Evolutionary conservation across 2,113 vertebrate species (phyloP), one percentile per base, ranked within the genome.

Genomic region (Loxodonta africana): DNA sequence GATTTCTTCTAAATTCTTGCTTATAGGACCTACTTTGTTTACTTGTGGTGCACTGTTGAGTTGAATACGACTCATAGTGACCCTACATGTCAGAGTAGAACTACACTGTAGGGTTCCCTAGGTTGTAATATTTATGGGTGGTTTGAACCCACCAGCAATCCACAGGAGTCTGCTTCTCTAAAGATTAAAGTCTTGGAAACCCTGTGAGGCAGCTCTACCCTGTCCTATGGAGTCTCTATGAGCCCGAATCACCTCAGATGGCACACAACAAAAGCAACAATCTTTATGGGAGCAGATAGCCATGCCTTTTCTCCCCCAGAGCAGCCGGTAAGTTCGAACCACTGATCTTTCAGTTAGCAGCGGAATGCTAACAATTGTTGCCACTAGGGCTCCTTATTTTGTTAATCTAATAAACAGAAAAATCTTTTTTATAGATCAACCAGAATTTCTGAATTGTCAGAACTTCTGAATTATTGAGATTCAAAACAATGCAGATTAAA

Each of bases 401-500:
- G 51, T 95, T 94, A 21, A 87, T 65, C 91, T 33, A 82, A 23
- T 44, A 57, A 69, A 65, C 8, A 86, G 48, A 12, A 69, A 95
- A 76, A 12, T 23, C 14, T 1, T 7, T 57, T 93, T 62, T 46
- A 51, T 41, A 88, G 8, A 60, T 83, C 14, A 62, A 53, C 8
- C 3, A n/a, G 23, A 67, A 83, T 53, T 94, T 86, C 14, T 93
- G 30, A 94, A 46, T 41, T 77, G 87, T 41, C 14, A 85, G n/a
- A 88, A 48, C 25, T 65, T 76, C 14, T 37, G 37, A 90, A 92
- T 90, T 88, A 85, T 82, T 23, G 63, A 14, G 15, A 78, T 60
- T 84, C 44, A 88, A 95, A 92, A 71, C 28, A 71, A 18, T 51
- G 37, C 5, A 88, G 14, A 73, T 87, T 76, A 81, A 85, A 91